phyloP scores from a whole-genome alignment of 92 coral and sea anemone species.

The Porites rus region DNA sequence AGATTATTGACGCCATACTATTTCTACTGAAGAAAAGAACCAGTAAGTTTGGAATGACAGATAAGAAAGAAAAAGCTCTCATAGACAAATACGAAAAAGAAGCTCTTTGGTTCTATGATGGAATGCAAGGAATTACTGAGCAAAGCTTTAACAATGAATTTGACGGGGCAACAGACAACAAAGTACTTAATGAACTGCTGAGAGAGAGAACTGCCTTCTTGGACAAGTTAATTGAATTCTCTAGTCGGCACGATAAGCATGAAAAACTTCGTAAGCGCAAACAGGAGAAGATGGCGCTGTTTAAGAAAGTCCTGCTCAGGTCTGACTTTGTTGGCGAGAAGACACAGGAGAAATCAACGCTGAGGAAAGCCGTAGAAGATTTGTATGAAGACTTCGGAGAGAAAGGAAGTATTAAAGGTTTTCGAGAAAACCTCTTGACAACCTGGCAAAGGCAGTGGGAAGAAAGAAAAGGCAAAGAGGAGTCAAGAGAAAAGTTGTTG shows the following conservation, averaged over 20 bases:
- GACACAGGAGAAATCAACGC: neutral
- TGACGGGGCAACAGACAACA: constrained; percentile 4
- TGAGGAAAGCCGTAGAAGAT: constrained; percentile 9
- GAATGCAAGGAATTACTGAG: neutral
- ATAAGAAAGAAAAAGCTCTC: neutral
- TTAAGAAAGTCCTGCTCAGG: neutral
- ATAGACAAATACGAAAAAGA: neutral
- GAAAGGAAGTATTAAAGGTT: neutral
- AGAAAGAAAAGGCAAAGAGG: constrained; percentile 5
- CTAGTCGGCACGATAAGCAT: neutral
- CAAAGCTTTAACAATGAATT: neutral
- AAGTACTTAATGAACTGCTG: neutral
- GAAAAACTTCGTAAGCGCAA: neutral
- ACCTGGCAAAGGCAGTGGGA: constrained; percentile 15
- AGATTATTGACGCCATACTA: neutral
- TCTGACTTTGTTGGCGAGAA: constrained; percentile 4
- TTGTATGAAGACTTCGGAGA: constrained; percentile 1
- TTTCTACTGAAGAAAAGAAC: neutral
- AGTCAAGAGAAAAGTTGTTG: neutral
- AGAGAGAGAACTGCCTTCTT: neutral
- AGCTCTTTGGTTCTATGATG: constrained; percentile 1
- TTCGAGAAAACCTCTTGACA: constrained; percentile 5
- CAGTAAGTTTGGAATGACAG: neutral
- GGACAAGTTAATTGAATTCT: constrained; percentile 10
- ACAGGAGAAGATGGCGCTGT: neutral